Conservation (phyloP, 2,797 vertebrate species). For the Sebastiscus tertius region DNA sequence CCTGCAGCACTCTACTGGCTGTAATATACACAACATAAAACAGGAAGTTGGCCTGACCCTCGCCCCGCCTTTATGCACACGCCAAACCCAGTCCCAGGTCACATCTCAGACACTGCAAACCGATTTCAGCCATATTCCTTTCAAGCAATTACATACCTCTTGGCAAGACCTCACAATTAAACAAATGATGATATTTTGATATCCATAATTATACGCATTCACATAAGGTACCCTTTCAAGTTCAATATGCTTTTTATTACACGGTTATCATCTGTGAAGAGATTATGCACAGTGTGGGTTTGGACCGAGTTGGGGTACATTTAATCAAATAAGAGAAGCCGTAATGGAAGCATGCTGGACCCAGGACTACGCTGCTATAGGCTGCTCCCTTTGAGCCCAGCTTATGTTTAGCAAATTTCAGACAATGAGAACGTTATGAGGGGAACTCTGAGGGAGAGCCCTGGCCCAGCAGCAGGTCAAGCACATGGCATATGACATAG, state of each 20-base stretch:
- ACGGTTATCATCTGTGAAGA: constrained; percentile 76
- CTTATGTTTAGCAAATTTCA: constrained; percentile 73
- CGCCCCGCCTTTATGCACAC: constrained; percentile 30
- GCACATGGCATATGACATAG: constrained; percentile 7
- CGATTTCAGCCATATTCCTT: constrained; percentile 66
- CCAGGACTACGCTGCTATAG: constrained; percentile 27
- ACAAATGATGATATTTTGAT: constrained; percentile 83
- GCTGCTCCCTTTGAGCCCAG: constrained; percentile 69
- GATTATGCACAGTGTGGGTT: constrained; percentile 77
- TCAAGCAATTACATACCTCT: constrained; percentile 80
- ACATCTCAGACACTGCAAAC: constrained; percentile 53
- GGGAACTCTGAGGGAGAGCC: constrained; percentile 33
- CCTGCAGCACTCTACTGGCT: not conserved
- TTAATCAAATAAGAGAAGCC: constrained; percentile 80
- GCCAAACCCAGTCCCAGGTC: constrained; percentile 47
- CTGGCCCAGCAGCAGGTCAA: constrained; percentile 42
- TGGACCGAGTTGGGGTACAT: constrained; percentile 76
- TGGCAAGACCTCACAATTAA: constrained; percentile 81
- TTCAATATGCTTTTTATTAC: constrained; percentile 82
- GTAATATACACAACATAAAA: constrained; percentile 22
- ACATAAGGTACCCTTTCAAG: constrained; percentile 79
- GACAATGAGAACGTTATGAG: constrained; percentile 73
- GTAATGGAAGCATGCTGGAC: constrained; percentile 84
- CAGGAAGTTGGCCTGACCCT: constrained; percentile 66
- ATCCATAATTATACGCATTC: constrained; percentile 80